Base-by-base conservation (phyloP, 2,888 invertebrate species). In the Cryptosula pallasiana region DNA sequence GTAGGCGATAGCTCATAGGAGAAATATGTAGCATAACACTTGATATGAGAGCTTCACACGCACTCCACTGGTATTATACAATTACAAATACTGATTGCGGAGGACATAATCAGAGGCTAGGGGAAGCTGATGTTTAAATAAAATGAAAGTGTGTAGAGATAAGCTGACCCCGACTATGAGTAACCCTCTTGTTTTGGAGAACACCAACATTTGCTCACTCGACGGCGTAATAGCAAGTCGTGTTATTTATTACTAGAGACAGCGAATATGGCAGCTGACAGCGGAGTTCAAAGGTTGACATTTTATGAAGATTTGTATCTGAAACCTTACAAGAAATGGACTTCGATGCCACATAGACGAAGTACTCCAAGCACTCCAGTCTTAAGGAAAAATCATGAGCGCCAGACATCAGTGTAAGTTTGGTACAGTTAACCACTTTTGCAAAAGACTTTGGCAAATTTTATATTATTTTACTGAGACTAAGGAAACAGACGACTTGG, bases 261-360 rank as follows among this genome's bases (percentile, higher is more conserved):
- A n/a, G 2, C 34, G 27, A 25, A 63, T 13, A 63, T 63, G 63
- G 63, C 63, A 25, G 27, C 63, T 29, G 25, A 34, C 5, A 63
- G 13, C 34, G 32, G 32, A 2, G 2, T 32, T 32, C 63, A 63
- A 63, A 20, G 32, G 63, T 32, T 63, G 9, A 63, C 63, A 32
- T 63, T 63, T 32, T 63, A 63, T 63, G 63, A 63, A 32, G 63
- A 63, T n/a, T 34, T 27, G n/a, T 63, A 63, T 32, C 32, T 63
- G 9, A 63, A 63, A 32, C 63, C 63, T 9, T n/a, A 32, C 27
- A 32, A 27, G 13, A 63, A 63, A 5, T 32, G 29, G 9, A 32
- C 63, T 9, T 32, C 63, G 13, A 25, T 63, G 45, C 45, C 45
- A 45, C 9, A 20, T 20, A 45, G 45, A 20, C 45, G 20, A 45